A percentile compares a stretch with the other conserved stretches of the same genome.
Evolutionary conservation across 2,797 vertebrate genomes (phyloP).

Genomic region (Artibeus lituratus): DNA sequence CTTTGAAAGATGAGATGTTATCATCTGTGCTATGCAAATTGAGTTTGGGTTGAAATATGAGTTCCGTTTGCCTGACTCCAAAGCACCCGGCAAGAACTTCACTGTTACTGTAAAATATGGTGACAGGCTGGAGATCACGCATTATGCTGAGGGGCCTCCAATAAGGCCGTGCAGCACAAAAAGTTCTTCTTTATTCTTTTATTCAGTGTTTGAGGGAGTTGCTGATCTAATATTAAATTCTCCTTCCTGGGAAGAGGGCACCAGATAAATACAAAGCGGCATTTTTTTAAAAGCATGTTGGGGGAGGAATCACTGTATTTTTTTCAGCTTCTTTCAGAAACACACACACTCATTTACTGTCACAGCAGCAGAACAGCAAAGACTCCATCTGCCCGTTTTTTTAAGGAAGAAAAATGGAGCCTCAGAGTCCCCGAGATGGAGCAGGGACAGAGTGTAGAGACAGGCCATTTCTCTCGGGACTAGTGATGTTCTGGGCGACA

Average conservation of each 20-base stretch:
- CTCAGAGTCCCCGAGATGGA: background rate
- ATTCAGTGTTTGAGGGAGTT: conserved; percentile 51
- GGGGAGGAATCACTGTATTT: conserved; percentile 23
- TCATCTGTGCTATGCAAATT: conserved; percentile 57
- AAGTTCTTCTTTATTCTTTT: conserved; percentile 51
- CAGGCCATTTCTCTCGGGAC: background rate
- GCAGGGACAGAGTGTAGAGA: background rate
- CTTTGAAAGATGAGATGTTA: conserved; percentile 47
- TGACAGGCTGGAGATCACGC: background rate
- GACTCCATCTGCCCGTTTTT: background rate
- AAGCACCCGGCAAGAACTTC: conserved; percentile 29
- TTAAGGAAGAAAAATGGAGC: conserved; percentile 9
- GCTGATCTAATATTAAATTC: conserved; percentile 55
- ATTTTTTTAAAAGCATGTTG: background rate
- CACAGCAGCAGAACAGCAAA: background rate
- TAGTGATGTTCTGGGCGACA: background rate
- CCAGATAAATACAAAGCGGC: conserved; percentile 33
- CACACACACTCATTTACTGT: conserved; percentile 25
- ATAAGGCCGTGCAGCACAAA: background rate
- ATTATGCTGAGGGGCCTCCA: background rate
- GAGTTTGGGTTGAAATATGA: conserved; percentile 50
- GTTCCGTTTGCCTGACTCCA: conserved; percentile 52
- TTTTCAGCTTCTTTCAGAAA: background rate
- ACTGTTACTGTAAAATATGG: background rate
- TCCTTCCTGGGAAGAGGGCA: conserved; percentile 36